A percentile compares a stretch with the other conserved stretches of the same genome.
These are phyloP conservation scores for Diprion similis DNA, from an alignment of 1,140 invertebrate species.

Conservation along the genomic window DNA sequence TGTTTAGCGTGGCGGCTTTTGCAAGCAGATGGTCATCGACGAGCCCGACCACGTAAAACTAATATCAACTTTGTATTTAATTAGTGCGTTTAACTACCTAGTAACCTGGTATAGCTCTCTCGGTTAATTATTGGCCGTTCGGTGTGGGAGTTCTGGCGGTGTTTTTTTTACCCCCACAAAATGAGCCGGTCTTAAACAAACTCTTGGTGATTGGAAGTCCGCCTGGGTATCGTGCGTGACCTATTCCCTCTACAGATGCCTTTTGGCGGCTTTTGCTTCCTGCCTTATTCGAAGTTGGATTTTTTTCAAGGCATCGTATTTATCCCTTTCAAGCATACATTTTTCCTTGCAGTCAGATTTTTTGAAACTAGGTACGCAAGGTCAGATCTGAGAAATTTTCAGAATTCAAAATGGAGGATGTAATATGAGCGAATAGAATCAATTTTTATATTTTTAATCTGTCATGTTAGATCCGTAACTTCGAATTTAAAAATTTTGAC, in stretches of 20 bases:
- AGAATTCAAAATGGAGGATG: too few relatives aligned
- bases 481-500: too few relatives aligned
- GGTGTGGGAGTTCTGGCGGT: background rate
- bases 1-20: background rate
- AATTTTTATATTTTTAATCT: too few relatives aligned
- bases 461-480: too few relatives aligned
- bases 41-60: slow-evolving; percentile 8
- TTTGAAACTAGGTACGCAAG: too few relatives aligned
- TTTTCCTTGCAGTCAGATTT: too few relatives aligned
- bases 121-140: background rate
- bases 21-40: background rate
- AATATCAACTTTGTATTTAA: slow-evolving; percentile 15
- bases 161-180: background rate
- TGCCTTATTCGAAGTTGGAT: too few relatives aligned
- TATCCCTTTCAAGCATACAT: too few relatives aligned
- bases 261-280: too few relatives aligned
- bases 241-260: background rate
- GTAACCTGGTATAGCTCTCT: background rate
- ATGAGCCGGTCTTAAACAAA: background rate
- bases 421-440: too few relatives aligned
- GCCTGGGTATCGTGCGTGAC: background rate
- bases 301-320: too few relatives aligned
- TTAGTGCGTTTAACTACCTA: slow-evolving; percentile 8
- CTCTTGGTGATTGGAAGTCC: background rate
- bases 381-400: too few relatives aligned